A percentile compares a stretch with the other conserved stretches of the same genome.
Evolutionary conservation across 1,140 invertebrate species (phyloP).

Genomic region (Saccostrea glomerata): DNA sequence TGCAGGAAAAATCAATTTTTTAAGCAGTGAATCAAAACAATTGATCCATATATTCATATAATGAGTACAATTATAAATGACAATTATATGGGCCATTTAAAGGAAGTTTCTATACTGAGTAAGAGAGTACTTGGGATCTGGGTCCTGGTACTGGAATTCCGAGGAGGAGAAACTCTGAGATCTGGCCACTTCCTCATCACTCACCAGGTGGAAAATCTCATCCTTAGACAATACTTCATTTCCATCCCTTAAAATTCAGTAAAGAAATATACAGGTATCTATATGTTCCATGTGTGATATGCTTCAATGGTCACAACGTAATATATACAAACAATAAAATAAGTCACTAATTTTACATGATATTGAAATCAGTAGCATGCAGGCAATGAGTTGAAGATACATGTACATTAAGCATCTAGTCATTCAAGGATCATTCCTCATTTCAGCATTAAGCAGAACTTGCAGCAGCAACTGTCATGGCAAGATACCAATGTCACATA

Average conservation of each 20-base stretch:
- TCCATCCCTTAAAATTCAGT: slow-evolving; percentile 12
- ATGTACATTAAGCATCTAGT: not conserved
- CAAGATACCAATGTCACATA: too few relatives aligned
- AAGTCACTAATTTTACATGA: not conserved
- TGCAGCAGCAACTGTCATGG: too few relatives aligned
- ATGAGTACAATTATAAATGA: too few relatives aligned
- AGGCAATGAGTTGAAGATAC: not conserved
- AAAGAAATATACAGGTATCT: not conserved
- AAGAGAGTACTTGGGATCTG: slow-evolving; percentile 65
- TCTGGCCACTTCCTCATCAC: slow-evolving; percentile 73
- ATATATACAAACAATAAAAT: not conserved
- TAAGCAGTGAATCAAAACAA: too few relatives aligned
- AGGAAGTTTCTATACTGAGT: not conserved
- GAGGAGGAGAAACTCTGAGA: slow-evolving; percentile 55
- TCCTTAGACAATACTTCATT: slow-evolving; percentile 49
- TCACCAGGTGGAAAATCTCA: slow-evolving; percentile 74
- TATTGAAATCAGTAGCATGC: not conserved
- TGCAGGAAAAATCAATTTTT: too few relatives aligned
- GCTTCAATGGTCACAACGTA: not conserved
- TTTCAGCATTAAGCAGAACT: not conserved
- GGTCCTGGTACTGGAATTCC: slow-evolving; percentile 35
- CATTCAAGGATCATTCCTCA: not conserved
- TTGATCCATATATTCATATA: too few relatives aligned
- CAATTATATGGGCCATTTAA: too few relatives aligned
- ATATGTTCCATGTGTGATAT: not conserved